Evolutionary conservation across 2,888 invertebrate species (phyloP), one percentile per base, ranked within the genome.

Genomic region (Alloscopus bannaensis): DNA sequence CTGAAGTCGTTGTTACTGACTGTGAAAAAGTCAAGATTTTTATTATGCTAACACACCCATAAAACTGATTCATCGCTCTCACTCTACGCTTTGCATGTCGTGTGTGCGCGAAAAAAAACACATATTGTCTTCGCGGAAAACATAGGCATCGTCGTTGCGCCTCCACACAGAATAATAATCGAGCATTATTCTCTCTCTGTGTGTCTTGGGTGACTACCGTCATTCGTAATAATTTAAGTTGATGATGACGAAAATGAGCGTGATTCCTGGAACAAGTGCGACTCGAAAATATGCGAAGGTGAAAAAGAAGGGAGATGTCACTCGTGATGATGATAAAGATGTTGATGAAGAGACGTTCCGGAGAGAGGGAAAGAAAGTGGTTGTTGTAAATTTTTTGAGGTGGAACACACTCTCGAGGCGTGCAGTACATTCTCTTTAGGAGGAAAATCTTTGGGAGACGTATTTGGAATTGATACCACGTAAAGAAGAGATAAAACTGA

Each of bases 251-350:
- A 36, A 24, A n/a, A n/a, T n/a, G n/a, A n/a, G 18, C 22, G 4
- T 8, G 22, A 22, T 52, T 22, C 22, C 36, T 36, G 36, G 24
- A 20, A 22, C 52, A 52, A 20, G 52, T n/a, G 4, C 52, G 22
- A 52, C 50, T 20, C 6, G 62, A 4, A n/a, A 16, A 59, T 8
- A 6, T 59, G 16, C 8, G 28, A 16, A 3, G 40, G 40, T 22
- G 22, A 18, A 11, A 24, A 59, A 11, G 47, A 13, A 47, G 18
- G 47, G 64, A 68, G 62, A 62, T 76, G 76, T 76, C 76, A 76
- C 36, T 42, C 36, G 29, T 76, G 76, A 76, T 76, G 55, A 76
- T 76, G 76, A 76, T 76, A 62, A 76, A 76, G 76, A 75, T 73
- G 73, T 42, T 28, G 57, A 60, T 71, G 65, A 65, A 40, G 64